A percentile compares a stretch with the other conserved stretches of the same genome.
Conservation (phyloP, 2,888 invertebrate genomes). For the Lepeophtheirus nordmannii region DNA sequence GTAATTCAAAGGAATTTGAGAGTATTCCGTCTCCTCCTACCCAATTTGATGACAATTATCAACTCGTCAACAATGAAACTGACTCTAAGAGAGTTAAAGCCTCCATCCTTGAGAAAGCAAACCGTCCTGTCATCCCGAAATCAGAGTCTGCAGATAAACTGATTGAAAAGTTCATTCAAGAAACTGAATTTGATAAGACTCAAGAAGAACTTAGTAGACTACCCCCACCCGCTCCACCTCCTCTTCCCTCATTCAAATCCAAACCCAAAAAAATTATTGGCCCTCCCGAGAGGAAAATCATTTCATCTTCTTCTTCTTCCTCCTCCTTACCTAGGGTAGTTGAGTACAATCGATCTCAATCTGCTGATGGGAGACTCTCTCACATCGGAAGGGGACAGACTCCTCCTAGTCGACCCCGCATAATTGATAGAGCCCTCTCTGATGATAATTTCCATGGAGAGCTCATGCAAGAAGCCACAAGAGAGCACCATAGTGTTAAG, state of each 20-base stretch:
- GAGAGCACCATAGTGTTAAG: constrained; percentile 22
- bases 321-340: neutral
- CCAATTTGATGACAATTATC: constrained; percentile 15
- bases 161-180: constrained; percentile 14
- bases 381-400: neutral
- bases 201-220: constrained; percentile 1
- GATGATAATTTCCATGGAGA: constrained; percentile 11
- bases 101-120: neutral
- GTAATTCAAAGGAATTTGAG: constrained; percentile 4
- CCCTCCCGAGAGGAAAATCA: neutral
- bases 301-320: neutral
- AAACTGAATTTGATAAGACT: constrained; percentile 11
- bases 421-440: neutral
- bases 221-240: neutral
- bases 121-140: neutral
- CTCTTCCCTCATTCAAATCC: neutral
- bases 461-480: constrained; percentile 12
- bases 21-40: constrained; percentile 7
- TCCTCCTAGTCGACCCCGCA: neutral
- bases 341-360: neutral
- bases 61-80: neutral
- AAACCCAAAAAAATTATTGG: neutral
- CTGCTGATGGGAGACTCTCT: constrained; percentile 11
- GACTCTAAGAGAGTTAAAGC: neutral
- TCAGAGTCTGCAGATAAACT: constrained; percentile 12